Percentiles rank a stretch among this genome's conserved stretches.
phyloP scores from a whole-genome alignment of 2,113 vertebrate genomes.

The Apteryx owenii region DNA sequence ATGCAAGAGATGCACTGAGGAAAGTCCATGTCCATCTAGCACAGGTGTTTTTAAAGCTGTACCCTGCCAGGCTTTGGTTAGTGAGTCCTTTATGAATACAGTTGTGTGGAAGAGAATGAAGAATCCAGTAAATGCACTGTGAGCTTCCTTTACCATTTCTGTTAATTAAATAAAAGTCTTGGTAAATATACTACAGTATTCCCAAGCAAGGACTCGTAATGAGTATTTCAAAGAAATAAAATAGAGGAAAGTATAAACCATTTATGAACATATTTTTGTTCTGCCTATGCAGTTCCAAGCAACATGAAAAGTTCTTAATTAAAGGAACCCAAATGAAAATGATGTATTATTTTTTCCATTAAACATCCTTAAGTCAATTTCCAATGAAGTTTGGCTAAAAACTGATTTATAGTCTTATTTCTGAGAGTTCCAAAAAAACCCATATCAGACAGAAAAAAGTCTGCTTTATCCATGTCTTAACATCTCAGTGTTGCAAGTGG shows the following conservation, averaged over 20 bases:
- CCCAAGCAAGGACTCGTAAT: not conserved
- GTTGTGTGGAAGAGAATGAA: constrained; percentile 57
- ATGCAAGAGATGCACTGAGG: constrained; percentile 46
- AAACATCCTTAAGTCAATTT: not conserved
- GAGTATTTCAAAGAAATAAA: not conserved
- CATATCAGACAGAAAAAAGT: not conserved
- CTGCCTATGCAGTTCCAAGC: not conserved
- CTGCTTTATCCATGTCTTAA: not conserved
- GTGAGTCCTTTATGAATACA: not conserved
- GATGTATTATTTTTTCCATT: not conserved
- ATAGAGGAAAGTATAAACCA: not conserved
- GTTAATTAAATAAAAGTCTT: not conserved
- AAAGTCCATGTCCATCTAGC: not conserved
- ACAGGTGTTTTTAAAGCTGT: not conserved
- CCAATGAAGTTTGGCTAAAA: not conserved
- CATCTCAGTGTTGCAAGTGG: not conserved
- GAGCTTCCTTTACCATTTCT: constrained; percentile 47
- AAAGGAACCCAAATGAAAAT: not conserved
- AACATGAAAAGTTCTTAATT: not conserved
- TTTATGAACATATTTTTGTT: not conserved
- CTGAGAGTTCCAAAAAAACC: not conserved
- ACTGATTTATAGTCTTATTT: not conserved
- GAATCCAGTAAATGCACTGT: constrained; percentile 49
- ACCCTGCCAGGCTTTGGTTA: not conserved
- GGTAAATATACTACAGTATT: not conserved